These are phyloP conservation scores for Triplophysa dalaica DNA, from an alignment of 2,113 vertebrate species.

Conservation along the genomic window DNA sequence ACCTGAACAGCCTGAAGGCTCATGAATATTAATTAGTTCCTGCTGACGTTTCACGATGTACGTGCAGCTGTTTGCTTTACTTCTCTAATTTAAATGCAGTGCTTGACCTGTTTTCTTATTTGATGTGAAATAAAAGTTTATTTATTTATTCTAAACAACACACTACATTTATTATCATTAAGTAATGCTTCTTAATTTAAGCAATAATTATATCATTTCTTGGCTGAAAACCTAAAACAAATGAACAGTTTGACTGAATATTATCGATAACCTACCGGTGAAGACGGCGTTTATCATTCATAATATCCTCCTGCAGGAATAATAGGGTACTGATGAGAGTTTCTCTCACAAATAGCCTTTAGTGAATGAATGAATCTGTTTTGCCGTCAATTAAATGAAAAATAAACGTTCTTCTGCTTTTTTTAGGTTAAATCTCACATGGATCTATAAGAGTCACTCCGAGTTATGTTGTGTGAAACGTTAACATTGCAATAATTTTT, in stretches of 20 bases:
- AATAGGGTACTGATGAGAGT: background rate
- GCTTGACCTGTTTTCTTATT: too few relatives aligned
- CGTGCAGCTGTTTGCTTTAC: too few relatives aligned
- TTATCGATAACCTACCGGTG: background rate
- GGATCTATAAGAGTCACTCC: background rate
- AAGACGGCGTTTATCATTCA: background rate
- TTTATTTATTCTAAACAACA: too few relatives aligned
- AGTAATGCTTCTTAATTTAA: too few relatives aligned
- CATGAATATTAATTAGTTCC: background rate
- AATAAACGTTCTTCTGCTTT: background rate
- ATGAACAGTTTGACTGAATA: too few relatives aligned
- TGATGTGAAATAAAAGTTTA: too few relatives aligned
- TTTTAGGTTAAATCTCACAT: background rate
- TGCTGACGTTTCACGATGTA: background rate
- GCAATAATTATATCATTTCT: too few relatives aligned
- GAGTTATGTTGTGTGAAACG: background rate
- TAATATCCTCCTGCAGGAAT: background rate
- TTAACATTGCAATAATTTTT: background rate
- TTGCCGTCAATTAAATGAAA: background rate
- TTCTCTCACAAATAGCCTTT: background rate
- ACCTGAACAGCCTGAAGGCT: background rate
- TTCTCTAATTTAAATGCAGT: too few relatives aligned
- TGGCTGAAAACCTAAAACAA: too few relatives aligned
- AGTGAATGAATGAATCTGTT: background rate
- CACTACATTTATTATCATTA: too few relatives aligned